These are phyloP conservation scores for Ichneumoninae sp. DNA, from an alignment of 2,888 invertebrate genomes.

Conservation along the genomic window DNA sequence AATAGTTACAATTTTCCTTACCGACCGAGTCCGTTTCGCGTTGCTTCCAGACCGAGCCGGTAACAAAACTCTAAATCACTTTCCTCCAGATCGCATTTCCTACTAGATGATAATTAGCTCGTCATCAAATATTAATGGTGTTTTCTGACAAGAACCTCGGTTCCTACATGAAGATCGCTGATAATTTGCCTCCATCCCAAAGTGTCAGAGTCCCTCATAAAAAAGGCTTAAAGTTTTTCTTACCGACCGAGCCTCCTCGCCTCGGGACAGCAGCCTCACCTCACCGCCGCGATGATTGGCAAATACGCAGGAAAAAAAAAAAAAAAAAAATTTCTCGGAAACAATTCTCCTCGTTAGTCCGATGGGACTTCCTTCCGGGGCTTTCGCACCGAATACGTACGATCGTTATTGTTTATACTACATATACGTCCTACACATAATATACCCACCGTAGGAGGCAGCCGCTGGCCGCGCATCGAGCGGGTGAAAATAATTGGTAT, in stretches of 20 bases:
- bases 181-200: no score
- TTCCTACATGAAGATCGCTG: no score
- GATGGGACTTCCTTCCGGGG: conserved; percentile 17
- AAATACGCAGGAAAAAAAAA: background rate
- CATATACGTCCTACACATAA: background rate
- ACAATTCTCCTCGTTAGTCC: conserved; percentile 22
- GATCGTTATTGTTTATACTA: conserved; percentile 14
- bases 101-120: no score
- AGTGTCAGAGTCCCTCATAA: no score
- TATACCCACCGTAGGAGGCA: conserved; percentile 29
- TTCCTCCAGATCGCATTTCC: no score
- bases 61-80: no score
- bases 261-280: background rate
- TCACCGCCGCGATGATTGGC: background rate
- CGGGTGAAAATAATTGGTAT: conserved; percentile 82
- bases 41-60: no score
- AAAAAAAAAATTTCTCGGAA: background rate
- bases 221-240: background rate
- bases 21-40: no score
- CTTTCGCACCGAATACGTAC: conserved; percentile 17
- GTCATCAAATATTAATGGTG: no score
- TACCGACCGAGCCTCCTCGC: background rate
- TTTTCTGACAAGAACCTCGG: no score
- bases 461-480: conserved; percentile 73
- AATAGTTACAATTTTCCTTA: no score